These are phyloP conservation scores for Halcyon smyrnensis DNA, from an alignment of 2,797 vertebrate species.

Conservation along the genomic window DNA sequence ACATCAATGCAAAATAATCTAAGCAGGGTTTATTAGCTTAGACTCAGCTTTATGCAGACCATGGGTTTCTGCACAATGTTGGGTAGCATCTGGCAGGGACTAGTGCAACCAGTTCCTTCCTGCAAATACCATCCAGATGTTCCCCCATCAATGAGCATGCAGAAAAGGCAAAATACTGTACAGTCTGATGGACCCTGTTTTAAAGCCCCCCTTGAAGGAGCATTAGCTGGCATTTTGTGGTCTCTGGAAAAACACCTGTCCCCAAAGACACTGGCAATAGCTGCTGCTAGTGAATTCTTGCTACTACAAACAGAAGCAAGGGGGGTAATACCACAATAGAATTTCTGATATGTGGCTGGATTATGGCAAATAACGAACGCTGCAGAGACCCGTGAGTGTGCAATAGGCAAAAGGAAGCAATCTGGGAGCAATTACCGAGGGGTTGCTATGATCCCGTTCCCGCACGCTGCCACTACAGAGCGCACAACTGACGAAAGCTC, in stretches of 20 bases:
- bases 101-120: neutral
- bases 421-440: neutral
- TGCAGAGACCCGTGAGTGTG: fast-evolving
- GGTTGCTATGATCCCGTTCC: neutral
- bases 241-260: neutral
- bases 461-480: neutral
- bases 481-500: neutral
- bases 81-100: neutral
- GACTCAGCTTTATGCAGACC: neutral
- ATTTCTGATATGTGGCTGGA: neutral
- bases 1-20: neutral
- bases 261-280: neutral
- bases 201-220: neutral
- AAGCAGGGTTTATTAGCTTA: neutral
- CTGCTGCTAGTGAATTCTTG: neutral
- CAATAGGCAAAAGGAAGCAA: neutral
- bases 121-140: neutral
- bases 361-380: neutral
- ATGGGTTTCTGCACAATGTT: neutral
- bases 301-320: neutral
- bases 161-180: neutral
- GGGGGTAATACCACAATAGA: neutral
- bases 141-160: neutral
- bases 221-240: neutral
- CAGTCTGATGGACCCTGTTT: neutral